Percentiles rank a stretch among this genome's conserved stretches.
Evolutionary conservation across 2,113 vertebrate species (phyloP).

Genomic region (Pterocles burchelli): DNA sequence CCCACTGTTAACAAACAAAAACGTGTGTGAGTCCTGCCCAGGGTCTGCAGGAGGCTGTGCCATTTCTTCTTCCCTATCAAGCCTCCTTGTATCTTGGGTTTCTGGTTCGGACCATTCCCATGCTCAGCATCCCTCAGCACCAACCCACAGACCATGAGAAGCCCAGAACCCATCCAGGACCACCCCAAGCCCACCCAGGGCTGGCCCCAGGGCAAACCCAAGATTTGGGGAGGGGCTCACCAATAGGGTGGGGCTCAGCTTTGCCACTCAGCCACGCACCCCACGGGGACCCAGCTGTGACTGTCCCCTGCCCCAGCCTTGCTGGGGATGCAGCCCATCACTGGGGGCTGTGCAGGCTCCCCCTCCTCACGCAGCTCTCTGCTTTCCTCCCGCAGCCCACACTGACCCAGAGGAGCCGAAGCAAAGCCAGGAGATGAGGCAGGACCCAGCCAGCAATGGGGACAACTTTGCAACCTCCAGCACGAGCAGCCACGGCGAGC

Average conservation of each 20-base stretch:
- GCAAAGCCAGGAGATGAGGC: rapidly evolving
- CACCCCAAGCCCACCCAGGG: too few species aligned
- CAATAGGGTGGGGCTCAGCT: rapidly evolving
- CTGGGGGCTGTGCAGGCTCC: background rate
- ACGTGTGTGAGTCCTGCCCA: background rate
- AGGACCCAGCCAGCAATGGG: rapidly evolving
- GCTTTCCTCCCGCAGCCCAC: background rate
- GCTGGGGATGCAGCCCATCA: too few species aligned
- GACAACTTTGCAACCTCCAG: rapidly evolving
- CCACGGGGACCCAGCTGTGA: background rate
- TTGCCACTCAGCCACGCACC: background rate
- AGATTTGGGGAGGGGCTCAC: background rate
- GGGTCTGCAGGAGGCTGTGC: background rate
- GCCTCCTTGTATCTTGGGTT: background rate
- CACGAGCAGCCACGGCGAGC: rapidly evolving
- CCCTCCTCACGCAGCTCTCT: background rate
- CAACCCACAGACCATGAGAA: background rate
- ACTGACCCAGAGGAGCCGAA: rapidly evolving
- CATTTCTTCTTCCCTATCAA: background rate
- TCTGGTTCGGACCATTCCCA: rapidly evolving
- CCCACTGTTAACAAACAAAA: background rate
- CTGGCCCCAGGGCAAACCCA: background rate
- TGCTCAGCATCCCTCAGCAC: background rate
- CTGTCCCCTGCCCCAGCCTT: background rate
- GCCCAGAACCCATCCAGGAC: too few species aligned